These are phyloP conservation scores for Lacanobia oleracea DNA, from an alignment of 2,888 invertebrate species.

Conservation along the genomic window DNA sequence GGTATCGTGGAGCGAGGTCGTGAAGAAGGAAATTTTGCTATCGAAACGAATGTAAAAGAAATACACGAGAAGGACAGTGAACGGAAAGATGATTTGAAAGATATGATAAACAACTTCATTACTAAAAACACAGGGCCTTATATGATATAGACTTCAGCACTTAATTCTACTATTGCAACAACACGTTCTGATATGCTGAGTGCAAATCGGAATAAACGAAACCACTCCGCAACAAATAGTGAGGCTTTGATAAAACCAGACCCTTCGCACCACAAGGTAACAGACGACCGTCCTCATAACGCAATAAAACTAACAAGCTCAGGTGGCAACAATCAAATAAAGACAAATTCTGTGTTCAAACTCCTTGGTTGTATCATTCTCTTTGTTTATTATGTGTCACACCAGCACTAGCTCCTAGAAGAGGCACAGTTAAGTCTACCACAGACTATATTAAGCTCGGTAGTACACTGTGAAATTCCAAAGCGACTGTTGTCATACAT, in stretches of 20 bases:
- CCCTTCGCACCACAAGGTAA: not conserved
- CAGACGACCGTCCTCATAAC: conserved; percentile 5
- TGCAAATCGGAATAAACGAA: conserved; percentile 2
- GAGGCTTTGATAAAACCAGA: conserved; percentile 3
- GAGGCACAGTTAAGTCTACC: conserved; percentile 46
- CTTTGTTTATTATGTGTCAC: conserved; percentile 43
- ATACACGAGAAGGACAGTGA: not conserved
- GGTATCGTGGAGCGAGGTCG: not conserved
- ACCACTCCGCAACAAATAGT: not conserved
- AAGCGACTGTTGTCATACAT: conserved; percentile 62
- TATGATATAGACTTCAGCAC: no score
- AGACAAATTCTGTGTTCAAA: conserved; percentile 42
- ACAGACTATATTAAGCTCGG: conserved; percentile 42
- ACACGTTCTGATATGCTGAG: not conserved
- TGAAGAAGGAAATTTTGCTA: not conserved
- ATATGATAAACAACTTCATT: not conserved
- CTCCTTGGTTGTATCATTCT: conserved; percentile 8
- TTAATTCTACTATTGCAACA: not conserved
- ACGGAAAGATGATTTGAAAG: not conserved
- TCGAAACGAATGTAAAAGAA: not conserved
- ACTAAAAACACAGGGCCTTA: not conserved
- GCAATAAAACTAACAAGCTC: conserved; percentile 34
- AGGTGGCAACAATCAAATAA: conserved; percentile 45
- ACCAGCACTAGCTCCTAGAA: conserved; percentile 36
- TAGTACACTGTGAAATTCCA: conserved; percentile 52